phyloP scores from a whole-genome alignment of 2,888 invertebrate genomes.

The Griposia aprilina region DNA sequence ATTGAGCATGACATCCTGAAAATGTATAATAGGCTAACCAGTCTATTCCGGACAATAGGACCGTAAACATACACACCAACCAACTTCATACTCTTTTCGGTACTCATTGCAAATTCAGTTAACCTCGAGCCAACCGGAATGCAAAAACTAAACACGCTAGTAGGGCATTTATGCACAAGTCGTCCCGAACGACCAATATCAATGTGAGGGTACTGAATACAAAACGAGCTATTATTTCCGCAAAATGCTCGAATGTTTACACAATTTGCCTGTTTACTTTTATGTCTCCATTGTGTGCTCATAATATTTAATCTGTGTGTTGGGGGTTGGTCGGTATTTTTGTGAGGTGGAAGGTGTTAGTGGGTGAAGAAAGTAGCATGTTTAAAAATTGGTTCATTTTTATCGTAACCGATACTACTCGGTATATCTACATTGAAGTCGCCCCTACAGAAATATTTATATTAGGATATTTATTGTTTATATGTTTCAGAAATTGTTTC shows the following conservation, averaged over 20 bases:
- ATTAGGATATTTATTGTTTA: too few species aligned
- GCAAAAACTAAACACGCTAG: slow-evolving; percentile 42
- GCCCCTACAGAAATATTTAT: too few species aligned
- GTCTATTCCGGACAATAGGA: too few species aligned
- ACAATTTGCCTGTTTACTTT: slow-evolving; percentile 65
- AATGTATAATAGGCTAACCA: too few species aligned
- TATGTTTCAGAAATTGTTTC: too few species aligned
- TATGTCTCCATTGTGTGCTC: slow-evolving; percentile 54
- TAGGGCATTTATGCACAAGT: slow-evolving; percentile 49
- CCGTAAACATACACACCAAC: too few species aligned
- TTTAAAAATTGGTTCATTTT: too few species aligned
- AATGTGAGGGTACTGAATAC: slow-evolving; percentile 67
- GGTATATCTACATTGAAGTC: too few species aligned
- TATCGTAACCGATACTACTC: too few species aligned
- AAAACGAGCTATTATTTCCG: slow-evolving; percentile 66
- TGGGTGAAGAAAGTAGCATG: background rate
- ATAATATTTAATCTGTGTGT: slow-evolving; percentile 56
- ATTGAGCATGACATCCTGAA: too few species aligned
- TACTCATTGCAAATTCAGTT: slow-evolving; percentile 19
- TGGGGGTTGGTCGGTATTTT: background rate
- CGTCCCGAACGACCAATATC: slow-evolving; percentile 62
- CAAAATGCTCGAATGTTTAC: slow-evolving; percentile 60
- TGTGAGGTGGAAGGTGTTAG: background rate
- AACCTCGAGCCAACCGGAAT: slow-evolving; percentile 7
- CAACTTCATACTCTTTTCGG: background rate